Base-by-base conservation (phyloP, 2,888 invertebrate genomes). In the Dryococelus australis region DNA sequence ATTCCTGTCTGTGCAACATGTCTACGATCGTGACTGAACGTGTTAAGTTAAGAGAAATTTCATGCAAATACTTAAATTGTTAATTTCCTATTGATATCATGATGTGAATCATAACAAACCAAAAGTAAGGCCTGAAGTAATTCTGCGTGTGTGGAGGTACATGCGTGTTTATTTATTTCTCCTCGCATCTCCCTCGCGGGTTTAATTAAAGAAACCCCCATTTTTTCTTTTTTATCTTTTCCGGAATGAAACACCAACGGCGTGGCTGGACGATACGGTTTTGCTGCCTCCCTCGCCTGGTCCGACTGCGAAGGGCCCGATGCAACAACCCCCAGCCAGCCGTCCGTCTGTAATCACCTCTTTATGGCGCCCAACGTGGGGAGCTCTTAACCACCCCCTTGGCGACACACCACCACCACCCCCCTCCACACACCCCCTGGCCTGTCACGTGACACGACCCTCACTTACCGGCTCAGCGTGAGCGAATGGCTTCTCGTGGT, bases 391-490 rank as follows among this genome's bases (percentile, higher is more conserved):
- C 65, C 16, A 12, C 65, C 65, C 65, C 65, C 65, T n/a, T 47
- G 47, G 47, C 47, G 24, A 65, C 65, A 5, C 65, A 8, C 65
- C 20, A 20, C 20, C 65, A n/a, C 65, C 16, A 65, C 65, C 65
- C 65, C 47, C 65, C 16, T 24, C 65, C 65, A 6, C 65, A 9
- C 20, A 9, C 20, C 5, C 65, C 20, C 65, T 65, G n/a, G 35
- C 65, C 65, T 5, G 0, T n/a, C 65, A 65, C 65, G 65, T 43
- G 43, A 83, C 83, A 83, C 28, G 83, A 43, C 83, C 83, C 43
- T 83, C 83, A 83, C 83, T 83, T 83, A 83, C 28, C 35, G 28
- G 83, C 83, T 35, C 83, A 83, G 83, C 83, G 83, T 83, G 83
- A 28, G 28, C 43, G 83, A 83, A 83, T 83, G 83, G 83, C 83